Percentiles rank a stretch among this genome's conserved stretches.
These are phyloP conservation scores for Drosophila busckii DNA, from an alignment of 1,140 invertebrate species.

Conservation along the genomic window DNA sequence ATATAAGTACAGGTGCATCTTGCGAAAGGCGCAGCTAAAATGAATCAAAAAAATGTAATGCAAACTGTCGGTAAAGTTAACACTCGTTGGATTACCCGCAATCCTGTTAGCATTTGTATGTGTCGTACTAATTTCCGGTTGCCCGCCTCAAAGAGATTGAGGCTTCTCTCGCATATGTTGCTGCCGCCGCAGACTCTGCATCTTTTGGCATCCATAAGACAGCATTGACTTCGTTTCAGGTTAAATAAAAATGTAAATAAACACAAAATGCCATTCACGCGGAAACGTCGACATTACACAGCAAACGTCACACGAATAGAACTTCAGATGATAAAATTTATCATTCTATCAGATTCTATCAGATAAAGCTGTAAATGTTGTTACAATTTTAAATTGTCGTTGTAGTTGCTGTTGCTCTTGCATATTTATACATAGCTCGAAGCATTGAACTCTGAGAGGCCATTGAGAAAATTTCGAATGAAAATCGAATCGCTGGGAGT, in stretches of 20 bases:
- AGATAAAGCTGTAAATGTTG: too few species aligned
- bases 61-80: background rate
- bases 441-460: too few species aligned
- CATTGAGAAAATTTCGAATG: too few species aligned
- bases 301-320: too few species aligned
- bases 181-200: conserved; percentile 45
- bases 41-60: background rate
- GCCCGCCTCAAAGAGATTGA: conserved; percentile 34
- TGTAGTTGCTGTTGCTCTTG: too few species aligned
- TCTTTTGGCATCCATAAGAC: conserved; percentile 31
- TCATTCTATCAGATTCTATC: too few species aligned
- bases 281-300: conserved; percentile 1
- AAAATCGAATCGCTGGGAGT: too few species aligned
- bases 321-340: too few species aligned
- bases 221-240: conserved; percentile 2
- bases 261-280: conserved; percentile 21
- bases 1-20: conserved; percentile 36
- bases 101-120: conserved; percentile 37
- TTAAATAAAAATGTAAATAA: conserved; percentile 1
- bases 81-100: conserved; percentile 18
- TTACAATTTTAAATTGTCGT: too few species aligned
- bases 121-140: conserved; percentile 36
- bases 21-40: conserved; percentile 16
- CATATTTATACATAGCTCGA: too few species aligned
- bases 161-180: conserved; percentile 20